Percentiles rank a stretch among this genome's conserved stretches.
These are phyloP conservation scores for Sylvilagus floridanus DNA, from an alignment of 2,797 vertebrate genomes.

Conservation along the genomic window DNA sequence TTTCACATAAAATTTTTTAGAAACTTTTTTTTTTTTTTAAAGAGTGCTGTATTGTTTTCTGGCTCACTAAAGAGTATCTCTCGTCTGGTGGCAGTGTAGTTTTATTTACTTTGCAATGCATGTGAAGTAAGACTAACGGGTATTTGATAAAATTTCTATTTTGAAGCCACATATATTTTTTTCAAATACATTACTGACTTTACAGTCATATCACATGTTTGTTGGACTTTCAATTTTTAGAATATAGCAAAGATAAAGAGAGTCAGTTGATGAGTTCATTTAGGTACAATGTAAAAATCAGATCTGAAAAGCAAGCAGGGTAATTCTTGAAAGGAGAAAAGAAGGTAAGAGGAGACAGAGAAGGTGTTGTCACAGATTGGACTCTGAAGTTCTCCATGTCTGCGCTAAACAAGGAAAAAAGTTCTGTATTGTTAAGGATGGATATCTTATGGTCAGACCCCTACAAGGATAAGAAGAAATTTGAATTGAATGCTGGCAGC, in stretches of 20 bases:
- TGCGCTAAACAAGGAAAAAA: neutral
- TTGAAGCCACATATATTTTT: neutral
- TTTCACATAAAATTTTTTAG: no score
- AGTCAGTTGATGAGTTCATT: neutral
- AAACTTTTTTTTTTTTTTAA: no score
- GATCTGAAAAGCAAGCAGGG: neutral
- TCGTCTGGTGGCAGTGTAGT: neutral
- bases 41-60: neutral
- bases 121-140: neutral
- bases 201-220: slow-evolving; percentile 10
- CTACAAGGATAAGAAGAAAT: slow-evolving; percentile 6
- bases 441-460: neutral
- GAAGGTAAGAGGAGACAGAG: neutral
- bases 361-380: neutral
- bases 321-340: slow-evolving; percentile 22
- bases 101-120: neutral
- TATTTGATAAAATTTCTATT: slow-evolving; percentile 8
- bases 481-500: neutral
- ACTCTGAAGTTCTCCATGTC: slow-evolving; percentile 18
- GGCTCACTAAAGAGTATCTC: neutral
- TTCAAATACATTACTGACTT: neutral
- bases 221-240: slow-evolving; percentile 42
- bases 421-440: neutral
- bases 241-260: slow-evolving; percentile 42
- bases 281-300: neutral